A percentile compares a stretch with the other conserved stretches of the same genome.
Conservation (phyloP, 2,113 vertebrate species). For the Rallus limicola region DNA sequence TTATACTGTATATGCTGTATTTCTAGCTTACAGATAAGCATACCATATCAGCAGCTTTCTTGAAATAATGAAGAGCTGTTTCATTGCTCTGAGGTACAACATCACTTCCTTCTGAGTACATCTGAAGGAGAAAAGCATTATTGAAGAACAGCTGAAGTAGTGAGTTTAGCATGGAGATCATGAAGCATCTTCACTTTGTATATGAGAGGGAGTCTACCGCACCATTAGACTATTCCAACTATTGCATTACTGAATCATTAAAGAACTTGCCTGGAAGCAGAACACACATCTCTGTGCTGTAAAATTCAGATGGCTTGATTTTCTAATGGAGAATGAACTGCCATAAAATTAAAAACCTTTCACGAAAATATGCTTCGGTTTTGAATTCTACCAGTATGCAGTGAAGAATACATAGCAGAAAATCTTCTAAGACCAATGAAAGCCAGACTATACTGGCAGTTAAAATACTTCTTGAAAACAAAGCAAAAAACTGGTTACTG, state of each 20-base stretch:
- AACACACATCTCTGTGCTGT: neutral
- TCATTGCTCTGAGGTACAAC: slow-evolving; percentile 94
- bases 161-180: neutral
- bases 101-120: slow-evolving; percentile 98
- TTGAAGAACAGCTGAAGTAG: neutral
- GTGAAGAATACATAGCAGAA: neutral
- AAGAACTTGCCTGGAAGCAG: neutral
- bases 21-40: neutral
- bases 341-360: neutral
- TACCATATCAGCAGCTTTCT: slow-evolving; percentile 97
- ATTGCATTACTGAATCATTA: neutral
- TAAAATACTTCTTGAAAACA: neutral
- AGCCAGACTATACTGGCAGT: neutral
- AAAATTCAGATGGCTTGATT: neutral
- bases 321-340: neutral
- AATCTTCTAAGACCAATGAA: neutral
- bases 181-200: neutral
- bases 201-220: neutral
- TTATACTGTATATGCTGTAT: neutral
- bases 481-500: neutral
- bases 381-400: neutral
- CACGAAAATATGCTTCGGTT: neutral
- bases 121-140: slow-evolving; percentile 77
- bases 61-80: slow-evolving; percentile 95
- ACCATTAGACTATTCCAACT: neutral